A percentile compares a stretch with the other conserved stretches of the same genome.
Evolutionary conservation across 1,140 invertebrate species (phyloP).

Genomic region (Thaumatotibia leucotreta): DNA sequence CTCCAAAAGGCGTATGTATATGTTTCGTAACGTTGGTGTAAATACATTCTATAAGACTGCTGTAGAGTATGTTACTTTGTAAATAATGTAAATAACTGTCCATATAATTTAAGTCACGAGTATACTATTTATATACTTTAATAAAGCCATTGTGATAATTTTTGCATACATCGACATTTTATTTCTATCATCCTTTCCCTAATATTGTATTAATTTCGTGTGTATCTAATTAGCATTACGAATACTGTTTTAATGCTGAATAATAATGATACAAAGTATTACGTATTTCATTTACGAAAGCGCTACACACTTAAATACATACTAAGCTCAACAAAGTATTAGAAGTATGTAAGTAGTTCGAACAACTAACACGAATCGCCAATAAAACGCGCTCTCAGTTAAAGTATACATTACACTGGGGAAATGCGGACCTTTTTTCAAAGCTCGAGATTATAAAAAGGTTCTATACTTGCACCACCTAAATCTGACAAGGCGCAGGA

Average conservation of each 20-base stretch:
- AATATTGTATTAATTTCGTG: not conserved
- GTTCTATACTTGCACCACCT: conserved; percentile 26
- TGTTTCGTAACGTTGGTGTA: conserved; percentile 66
- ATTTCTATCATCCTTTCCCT: conserved; percentile 34
- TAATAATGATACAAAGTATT: not conserved
- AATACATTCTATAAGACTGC: conserved; percentile 76
- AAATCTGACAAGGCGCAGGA: conserved; percentile 52
- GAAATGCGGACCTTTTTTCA: not conserved
- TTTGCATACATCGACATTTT: conserved; percentile 47
- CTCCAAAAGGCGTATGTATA: conserved; percentile 64
- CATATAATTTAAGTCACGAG: conserved; percentile 67
- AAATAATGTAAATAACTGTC: conserved; percentile 74
- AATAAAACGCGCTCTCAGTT: conserved; percentile 1
- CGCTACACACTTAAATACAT: not conserved
- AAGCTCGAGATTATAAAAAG: conserved; percentile 13
- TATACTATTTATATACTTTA: conserved; percentile 77
- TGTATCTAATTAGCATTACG: not conserved
- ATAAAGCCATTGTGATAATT: conserved; percentile 77
- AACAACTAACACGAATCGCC: not conserved
- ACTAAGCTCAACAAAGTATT: not conserved
- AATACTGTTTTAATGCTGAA: not conserved
- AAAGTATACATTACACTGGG: conserved; percentile 11
- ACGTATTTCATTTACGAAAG: not conserved
- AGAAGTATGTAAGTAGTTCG: not conserved
- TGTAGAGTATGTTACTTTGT: conserved; percentile 74